phyloP scores from a whole-genome alignment of 2,797 vertebrate genomes.

The Garrulus glandarius region DNA sequence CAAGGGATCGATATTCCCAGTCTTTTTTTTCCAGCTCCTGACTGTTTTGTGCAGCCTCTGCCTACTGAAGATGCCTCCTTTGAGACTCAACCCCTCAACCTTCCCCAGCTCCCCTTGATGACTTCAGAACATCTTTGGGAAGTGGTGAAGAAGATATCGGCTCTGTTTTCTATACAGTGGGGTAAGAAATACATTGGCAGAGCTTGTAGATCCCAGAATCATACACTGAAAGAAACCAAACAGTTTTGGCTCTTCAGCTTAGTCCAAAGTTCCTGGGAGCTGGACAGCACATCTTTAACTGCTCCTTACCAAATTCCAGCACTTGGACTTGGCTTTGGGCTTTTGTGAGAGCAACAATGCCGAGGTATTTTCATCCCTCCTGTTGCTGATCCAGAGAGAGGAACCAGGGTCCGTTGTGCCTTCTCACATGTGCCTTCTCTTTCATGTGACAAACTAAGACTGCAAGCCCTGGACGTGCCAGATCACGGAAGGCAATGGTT shows the following conservation, averaged over 20 bases:
- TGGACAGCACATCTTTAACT: neutral
- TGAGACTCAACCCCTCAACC: no score
- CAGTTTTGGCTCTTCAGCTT: neutral
- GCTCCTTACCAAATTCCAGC: neutral
- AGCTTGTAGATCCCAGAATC: neutral
- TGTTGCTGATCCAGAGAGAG: neutral
- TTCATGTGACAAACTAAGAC: neutral
- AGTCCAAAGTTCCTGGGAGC: neutral
- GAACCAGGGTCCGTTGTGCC: neutral
- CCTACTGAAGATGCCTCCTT: neutral
- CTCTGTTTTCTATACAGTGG: neutral
- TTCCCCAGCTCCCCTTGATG: neutral
- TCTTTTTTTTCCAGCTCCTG: neutral
- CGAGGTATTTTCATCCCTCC: neutral
- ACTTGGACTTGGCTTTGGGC: neutral
- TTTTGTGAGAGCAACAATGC: neutral
- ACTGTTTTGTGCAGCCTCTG: neutral
- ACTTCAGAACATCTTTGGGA: neutral
- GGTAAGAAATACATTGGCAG: neutral
- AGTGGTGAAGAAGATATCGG: neutral
- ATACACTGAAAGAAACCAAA: neutral
- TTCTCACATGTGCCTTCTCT: no score
- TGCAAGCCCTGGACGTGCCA: neutral
- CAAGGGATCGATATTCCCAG: rapidly evolving
- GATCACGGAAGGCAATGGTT: neutral